A percentile compares a stretch with the other conserved stretches of the same genome.
phyloP scores from a whole-genome alignment of 92 coral and sea anemone genomes.

The Pocillopora grandis region DNA sequence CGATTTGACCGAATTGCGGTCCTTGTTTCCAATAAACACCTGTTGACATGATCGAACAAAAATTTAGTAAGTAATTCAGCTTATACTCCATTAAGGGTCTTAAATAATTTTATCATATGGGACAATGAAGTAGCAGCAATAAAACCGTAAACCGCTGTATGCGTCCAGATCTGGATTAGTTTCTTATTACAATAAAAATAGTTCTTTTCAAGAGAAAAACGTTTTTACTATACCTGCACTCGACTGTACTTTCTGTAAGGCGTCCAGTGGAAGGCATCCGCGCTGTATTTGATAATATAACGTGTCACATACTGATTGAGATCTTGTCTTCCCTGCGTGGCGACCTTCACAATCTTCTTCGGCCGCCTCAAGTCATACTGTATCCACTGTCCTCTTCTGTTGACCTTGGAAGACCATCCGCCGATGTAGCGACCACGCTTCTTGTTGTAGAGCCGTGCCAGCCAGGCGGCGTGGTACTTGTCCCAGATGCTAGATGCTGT shows the following conservation, averaged over 20 bases:
- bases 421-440: slow-evolving; percentile 54
- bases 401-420: slow-evolving; percentile 69
- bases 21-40: slow-evolving; percentile 67
- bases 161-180: no score
- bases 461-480: slow-evolving; percentile 59
- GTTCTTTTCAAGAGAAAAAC: no score
- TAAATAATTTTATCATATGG: no score
- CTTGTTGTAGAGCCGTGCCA: slow-evolving; percentile 57
- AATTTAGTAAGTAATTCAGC: not conserved
- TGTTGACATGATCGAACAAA: not conserved
- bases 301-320: slow-evolving; percentile 53
- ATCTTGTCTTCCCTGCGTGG: slow-evolving; percentile 54
- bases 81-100: not conserved
- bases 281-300: slow-evolving; percentile 57
- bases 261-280: slow-evolving; percentile 49
- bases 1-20: slow-evolving; percentile 55
- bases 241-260: slow-evolving; percentile 52
- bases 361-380: slow-evolving; percentile 59
- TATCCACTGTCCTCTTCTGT: slow-evolving; percentile 70
- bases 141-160: no score
- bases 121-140: no score
- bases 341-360: slow-evolving; percentile 52
- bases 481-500: slow-evolving; percentile 66
- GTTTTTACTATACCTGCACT: slow-evolving; percentile 26
- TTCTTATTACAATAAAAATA: no score